Conservation (phyloP, 2,113 vertebrate genomes). For the Platichthys stellatus region DNA sequence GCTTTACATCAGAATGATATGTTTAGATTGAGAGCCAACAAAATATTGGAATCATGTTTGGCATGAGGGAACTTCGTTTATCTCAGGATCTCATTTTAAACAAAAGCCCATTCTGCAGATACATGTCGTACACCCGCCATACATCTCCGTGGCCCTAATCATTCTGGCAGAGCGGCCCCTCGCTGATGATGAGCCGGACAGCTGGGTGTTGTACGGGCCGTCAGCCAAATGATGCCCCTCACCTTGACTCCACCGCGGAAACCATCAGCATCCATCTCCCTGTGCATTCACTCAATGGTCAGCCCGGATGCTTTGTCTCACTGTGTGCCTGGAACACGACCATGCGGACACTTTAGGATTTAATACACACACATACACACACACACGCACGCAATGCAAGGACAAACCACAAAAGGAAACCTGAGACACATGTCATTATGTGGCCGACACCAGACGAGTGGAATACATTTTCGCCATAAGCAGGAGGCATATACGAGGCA, state of each 20-base stretch:
- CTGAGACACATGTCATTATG: conserved; percentile 38
- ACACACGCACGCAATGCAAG: conserved; percentile 34
- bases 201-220: conserved; percentile 59
- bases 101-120: conserved; percentile 47
- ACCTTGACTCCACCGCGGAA: conserved; percentile 66
- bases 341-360: conserved; percentile 13
- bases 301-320: conserved; percentile 25
- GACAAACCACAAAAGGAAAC: conserved; percentile 45
- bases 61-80: neutral
- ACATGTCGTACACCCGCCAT: conserved; percentile 8
- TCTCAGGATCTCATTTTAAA: conserved; percentile 4
- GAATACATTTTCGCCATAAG: conserved; percentile 13
- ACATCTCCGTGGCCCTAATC: conserved; percentile 48
- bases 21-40: too few species aligned
- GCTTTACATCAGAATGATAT: neutral
- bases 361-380: conserved; percentile 14
- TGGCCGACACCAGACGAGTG: neutral
- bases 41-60: neutral
- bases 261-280: conserved; percentile 64
- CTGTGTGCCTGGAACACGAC: conserved; percentile 39
- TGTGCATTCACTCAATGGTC: conserved; percentile 35
- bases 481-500: conserved; percentile 6
- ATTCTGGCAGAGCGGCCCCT: conserved; percentile 41
- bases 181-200: conserved; percentile 50
- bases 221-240: conserved; percentile 72